A percentile compares a stretch with the other conserved stretches of the same genome.
These are phyloP conservation scores for Acropternis orthonyx DNA, from an alignment of 2,797 vertebrate genomes.

Conservation along the genomic window DNA sequence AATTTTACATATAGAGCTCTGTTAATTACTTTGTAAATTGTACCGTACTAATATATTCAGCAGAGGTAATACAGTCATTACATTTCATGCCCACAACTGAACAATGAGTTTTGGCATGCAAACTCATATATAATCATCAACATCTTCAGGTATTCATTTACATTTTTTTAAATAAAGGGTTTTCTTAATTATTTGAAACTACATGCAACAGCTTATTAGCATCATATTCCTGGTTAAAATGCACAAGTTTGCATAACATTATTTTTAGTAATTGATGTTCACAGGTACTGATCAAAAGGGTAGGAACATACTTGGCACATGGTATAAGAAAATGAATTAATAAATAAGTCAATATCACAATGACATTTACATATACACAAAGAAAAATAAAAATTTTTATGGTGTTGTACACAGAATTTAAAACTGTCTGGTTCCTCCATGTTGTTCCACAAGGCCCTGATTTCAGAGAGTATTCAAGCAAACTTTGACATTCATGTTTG, in stretches of 20 bases:
- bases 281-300: conserved; percentile 69
- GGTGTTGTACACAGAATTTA: not conserved
- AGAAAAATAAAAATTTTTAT: not conserved
- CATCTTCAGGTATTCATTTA: conserved; percentile 80
- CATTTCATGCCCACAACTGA: conserved; percentile 83
- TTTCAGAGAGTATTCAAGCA: not conserved
- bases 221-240: conserved; percentile 77
- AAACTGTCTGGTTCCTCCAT: not conserved
- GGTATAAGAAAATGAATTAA: conserved; percentile 75
- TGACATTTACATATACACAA: conserved; percentile 52
- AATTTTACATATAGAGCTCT: conserved; percentile 84
- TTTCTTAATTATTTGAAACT: conserved; percentile 52
- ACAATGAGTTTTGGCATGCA: conserved; percentile 85
- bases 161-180: conserved; percentile 79
- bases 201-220: conserved; percentile 82
- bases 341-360: conserved; percentile 79
- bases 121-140: conserved; percentile 77
- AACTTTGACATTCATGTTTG: not conserved
- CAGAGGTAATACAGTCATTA: conserved; percentile 80
- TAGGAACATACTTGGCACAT: conserved; percentile 34
- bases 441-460: not conserved
- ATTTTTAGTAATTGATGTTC: conserved; percentile 72
- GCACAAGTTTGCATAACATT: conserved; percentile 76
- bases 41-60: conserved; percentile 84
- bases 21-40: conserved; percentile 83